Percentiles rank a stretch among this genome's conserved stretches.
Evolutionary conservation across 2,888 invertebrate genomes (phyloP).

Genomic region (Schizaphis graminum): DNA sequence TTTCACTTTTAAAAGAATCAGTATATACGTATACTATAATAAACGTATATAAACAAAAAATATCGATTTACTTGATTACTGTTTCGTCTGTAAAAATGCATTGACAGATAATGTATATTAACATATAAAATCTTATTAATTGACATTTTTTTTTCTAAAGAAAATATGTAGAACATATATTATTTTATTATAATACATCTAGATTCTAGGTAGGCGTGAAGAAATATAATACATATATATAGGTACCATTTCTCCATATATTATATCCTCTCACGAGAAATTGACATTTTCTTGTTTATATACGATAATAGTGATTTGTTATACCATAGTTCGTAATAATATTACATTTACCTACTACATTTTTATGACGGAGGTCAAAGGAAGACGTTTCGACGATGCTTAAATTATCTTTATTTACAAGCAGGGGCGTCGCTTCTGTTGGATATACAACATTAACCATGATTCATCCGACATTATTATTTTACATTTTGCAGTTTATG

Average conservation of each 20-base stretch:
- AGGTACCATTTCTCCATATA: not conserved
- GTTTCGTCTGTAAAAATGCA: not conserved
- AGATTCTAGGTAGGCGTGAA: too few relatives aligned
- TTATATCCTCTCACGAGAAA: not conserved
- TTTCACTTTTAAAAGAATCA: not conserved
- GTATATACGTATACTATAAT: not conserved
- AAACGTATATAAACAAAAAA: not conserved
- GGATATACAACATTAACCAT: slow-evolving; percentile 25
- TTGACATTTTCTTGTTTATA: not conserved
- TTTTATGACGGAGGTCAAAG: not conserved
- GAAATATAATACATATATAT: not conserved
- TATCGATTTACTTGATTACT: not conserved
- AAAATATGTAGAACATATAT: not conserved
- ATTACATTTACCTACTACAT: not conserved
- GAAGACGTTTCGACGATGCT: not conserved
- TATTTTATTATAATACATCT: not conserved
- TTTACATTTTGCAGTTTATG: slow-evolving; percentile 43
- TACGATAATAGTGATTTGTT: not conserved
- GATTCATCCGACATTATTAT: slow-evolving; percentile 27
- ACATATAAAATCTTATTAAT: not conserved
- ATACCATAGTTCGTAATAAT: not conserved
- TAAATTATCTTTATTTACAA: slow-evolving; percentile 30
- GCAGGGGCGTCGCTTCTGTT: slow-evolving; percentile 30
- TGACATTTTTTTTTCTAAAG: not conserved
- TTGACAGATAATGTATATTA: not conserved